These are phyloP conservation scores for Eutrigla gurnardus DNA, from an alignment of 2,797 vertebrate species.

Conservation along the genomic window DNA sequence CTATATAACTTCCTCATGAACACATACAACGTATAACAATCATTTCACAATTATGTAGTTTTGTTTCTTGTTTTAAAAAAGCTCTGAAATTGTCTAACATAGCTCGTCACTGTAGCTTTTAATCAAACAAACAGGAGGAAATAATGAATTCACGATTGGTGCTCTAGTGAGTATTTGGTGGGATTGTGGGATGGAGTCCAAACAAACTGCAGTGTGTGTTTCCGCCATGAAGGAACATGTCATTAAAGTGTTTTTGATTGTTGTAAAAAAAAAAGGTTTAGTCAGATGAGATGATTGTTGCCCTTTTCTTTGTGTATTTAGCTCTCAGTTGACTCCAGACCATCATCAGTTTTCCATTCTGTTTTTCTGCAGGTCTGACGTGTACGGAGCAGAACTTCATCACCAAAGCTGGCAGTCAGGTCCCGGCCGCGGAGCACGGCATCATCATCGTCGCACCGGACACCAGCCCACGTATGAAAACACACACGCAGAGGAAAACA, in stretches of 20 bases:
- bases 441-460: constrained; percentile 92
- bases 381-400: constrained; percentile 98
- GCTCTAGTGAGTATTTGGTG: too few relatives aligned
- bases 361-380: constrained; percentile 83
- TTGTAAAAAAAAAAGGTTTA: neutral
- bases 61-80: neutral
- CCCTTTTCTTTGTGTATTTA: neutral
- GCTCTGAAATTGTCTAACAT: neutral
- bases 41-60: neutral
- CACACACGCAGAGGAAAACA: neutral
- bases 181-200: too few relatives aligned
- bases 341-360: neutral
- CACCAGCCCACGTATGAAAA: constrained; percentile 90
- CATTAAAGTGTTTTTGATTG: neutral
- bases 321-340: neutral
- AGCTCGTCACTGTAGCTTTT: too few relatives aligned
- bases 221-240: neutral
- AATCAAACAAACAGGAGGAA: neutral
- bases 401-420: constrained; percentile 92
- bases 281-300: too few relatives aligned
- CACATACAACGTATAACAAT: neutral
- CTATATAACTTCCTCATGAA: neutral
- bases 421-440: constrained; percentile 89
- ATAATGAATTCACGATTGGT: neutral
- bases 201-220: too few relatives aligned